phyloP scores from a whole-genome alignment of 2,888 invertebrate genomes.

The Rhagonycha lutea region DNA sequence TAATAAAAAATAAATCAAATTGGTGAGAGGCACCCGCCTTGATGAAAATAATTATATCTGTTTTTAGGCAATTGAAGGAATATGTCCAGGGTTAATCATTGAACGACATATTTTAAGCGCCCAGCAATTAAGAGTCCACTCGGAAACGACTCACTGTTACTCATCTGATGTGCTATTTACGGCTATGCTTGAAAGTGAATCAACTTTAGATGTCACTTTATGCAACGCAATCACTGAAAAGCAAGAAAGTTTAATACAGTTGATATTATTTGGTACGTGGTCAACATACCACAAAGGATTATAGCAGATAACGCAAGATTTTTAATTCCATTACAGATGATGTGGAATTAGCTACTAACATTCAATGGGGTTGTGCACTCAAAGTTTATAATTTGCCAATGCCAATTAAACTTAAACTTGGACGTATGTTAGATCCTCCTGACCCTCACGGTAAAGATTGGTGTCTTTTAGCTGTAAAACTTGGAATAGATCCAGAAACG shows the following conservation, averaged over 20 bases:
- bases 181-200: conserved; percentile 53
- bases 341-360: conserved; percentile 45
- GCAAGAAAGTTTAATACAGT: conserved; percentile 61
- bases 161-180: conserved; percentile 51
- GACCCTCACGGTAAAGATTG: conserved; percentile 76
- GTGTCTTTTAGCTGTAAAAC: conserved; percentile 73
- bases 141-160: conserved; percentile 51
- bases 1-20: too few species aligned
- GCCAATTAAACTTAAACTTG: conserved; percentile 64
- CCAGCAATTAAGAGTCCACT: conserved; percentile 58
- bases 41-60: background rate
- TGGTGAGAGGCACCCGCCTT: too few species aligned
- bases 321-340: conserved; percentile 42
- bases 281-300: background rate
- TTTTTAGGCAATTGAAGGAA: conserved; percentile 62
- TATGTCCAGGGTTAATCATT: conserved; percentile 69
- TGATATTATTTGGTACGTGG: conserved; percentile 61
- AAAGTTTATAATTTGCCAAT: conserved; percentile 64
- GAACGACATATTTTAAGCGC: conserved; percentile 70
- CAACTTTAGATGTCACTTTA: conserved; percentile 53
- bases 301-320: background rate
- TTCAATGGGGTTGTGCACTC: conserved; percentile 61
- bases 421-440: conserved; percentile 72
- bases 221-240: conserved; percentile 56
- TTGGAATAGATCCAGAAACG: conserved; percentile 58